Conservation (phyloP, 1,140 invertebrate genomes). For the Leptinotarsa texana region DNA sequence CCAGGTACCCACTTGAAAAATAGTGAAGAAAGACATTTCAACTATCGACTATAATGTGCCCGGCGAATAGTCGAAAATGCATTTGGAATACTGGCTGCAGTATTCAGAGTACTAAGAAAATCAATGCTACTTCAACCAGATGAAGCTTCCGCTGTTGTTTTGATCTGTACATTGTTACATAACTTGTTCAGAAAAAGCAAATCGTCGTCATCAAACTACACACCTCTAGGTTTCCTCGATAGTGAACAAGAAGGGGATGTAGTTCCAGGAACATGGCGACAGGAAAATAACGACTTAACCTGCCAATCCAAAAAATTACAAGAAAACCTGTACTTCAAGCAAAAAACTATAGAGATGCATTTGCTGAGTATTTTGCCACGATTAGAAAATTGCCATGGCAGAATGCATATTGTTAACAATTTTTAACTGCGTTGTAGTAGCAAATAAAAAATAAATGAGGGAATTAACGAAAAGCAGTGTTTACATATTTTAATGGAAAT, state of each 20-base stretch:
- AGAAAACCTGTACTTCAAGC: not conserved
- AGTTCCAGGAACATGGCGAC: not conserved
- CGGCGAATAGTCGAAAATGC: too few species aligned
- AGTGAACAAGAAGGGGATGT: not conserved
- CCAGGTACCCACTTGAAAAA: too few species aligned
- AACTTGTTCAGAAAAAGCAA: not conserved
- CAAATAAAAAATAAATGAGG: too few species aligned
- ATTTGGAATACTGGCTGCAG: too few species aligned
- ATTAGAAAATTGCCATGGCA: not conserved
- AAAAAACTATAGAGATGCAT: not conserved
- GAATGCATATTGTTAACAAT: not conserved
- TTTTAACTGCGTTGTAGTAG: too few species aligned
- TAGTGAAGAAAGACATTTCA: too few species aligned
- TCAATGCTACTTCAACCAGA: slow-evolving; percentile 20
- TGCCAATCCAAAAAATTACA: not conserved
- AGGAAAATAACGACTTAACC: not conserved
- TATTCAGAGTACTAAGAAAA: slow-evolving; percentile 20
- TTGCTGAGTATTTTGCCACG: not conserved
- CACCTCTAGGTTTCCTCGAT: not conserved
- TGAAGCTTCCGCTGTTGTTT: not conserved
- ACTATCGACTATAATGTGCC: too few species aligned
- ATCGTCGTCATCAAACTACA: not conserved
- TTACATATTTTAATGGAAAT: too few species aligned
- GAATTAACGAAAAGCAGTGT: too few species aligned
- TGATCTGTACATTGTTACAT: not conserved